Percentiles rank a stretch among this genome's conserved stretches.
phyloP scores from a whole-genome alignment of 2,888 invertebrate species.

The Hetaerina titia region DNA sequence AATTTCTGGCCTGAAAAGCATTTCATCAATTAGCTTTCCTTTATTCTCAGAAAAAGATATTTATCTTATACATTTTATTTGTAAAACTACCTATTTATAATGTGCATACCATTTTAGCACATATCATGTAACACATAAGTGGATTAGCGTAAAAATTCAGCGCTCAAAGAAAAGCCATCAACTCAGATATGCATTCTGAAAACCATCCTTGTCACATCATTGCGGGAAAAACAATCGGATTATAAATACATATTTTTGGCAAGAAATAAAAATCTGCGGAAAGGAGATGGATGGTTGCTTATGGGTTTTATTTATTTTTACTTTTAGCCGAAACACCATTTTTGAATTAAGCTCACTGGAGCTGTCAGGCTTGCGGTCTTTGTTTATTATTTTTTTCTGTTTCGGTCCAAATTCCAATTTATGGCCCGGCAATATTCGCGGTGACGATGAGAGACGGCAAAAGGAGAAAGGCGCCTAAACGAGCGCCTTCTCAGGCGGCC shows the following conservation, averaged over 20 bases:
- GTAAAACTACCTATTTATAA: no score
- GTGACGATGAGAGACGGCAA: background rate
- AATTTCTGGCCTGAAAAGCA: no score
- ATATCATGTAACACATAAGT: no score
- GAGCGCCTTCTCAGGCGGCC: background rate
- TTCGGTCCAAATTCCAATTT: constrained; percentile 12
- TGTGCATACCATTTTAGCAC: no score
- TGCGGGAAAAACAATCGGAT: constrained; percentile 14
- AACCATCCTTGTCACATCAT: background rate
- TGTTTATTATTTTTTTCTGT: constrained; percentile 17
- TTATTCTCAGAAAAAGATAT: no score
- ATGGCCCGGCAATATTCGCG: background rate
- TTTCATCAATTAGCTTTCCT: no score
- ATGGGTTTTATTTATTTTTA: background rate
- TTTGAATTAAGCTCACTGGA: constrained; percentile 32
- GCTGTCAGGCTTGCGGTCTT: constrained; percentile 27
- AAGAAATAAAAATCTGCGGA: background rate
- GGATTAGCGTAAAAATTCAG: background rate
- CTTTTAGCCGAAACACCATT: background rate
- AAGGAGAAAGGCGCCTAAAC: background rate
- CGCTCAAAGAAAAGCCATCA: background rate
- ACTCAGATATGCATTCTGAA: background rate
- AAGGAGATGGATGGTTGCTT: constrained; percentile 11
- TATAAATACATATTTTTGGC: constrained; percentile 12
- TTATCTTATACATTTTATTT: no score